Percentiles rank a stretch among this genome's conserved stretches.
Evolutionary conservation across 1,140 invertebrate genomes (phyloP).

Genomic region (Drosophila kohkoa): DNA sequence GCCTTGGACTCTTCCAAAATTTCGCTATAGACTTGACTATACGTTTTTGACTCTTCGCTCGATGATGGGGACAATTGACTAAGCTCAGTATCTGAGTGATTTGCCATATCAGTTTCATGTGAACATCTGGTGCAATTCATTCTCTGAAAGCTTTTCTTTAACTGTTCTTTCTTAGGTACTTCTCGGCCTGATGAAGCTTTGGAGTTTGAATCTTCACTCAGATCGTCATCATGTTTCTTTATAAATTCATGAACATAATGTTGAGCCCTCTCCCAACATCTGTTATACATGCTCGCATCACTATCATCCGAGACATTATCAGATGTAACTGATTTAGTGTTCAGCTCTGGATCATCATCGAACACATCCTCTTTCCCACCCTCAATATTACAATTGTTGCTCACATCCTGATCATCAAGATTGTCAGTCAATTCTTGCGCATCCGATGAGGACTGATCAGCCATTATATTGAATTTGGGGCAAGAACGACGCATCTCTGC

Average conservation of each 20-base stretch:
- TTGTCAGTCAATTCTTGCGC: neutral
- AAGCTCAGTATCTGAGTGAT: conserved; percentile 5
- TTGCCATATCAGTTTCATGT: neutral
- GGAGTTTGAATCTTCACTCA: neutral
- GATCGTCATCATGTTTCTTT: conserved; percentile 8
- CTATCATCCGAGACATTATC: neutral
- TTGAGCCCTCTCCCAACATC: conserved; percentile 6
- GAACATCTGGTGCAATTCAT: neutral
- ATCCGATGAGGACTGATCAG: neutral
- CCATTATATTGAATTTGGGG: neutral
- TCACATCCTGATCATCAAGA: neutral
- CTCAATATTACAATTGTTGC: neutral
- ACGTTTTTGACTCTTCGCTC: conserved; percentile 60
- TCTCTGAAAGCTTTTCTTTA: neutral
- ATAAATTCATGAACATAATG: conserved; percentile 7
- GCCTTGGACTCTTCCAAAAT: conserved; percentile 58
- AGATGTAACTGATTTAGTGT: neutral
- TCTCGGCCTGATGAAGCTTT: neutral
- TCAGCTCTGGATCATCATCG: neutral
- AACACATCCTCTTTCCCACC: neutral
- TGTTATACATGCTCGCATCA: conserved; percentile 9
- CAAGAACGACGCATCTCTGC: neutral
- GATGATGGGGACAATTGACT: conserved; percentile 29
- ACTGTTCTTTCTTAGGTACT: neutral
- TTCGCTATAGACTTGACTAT: conserved; percentile 69